Evolutionary conservation across 1,140 invertebrate genomes (phyloP), one percentile per base, ranked within the genome.

Genomic region (Lasaia peninsularis): DNA sequence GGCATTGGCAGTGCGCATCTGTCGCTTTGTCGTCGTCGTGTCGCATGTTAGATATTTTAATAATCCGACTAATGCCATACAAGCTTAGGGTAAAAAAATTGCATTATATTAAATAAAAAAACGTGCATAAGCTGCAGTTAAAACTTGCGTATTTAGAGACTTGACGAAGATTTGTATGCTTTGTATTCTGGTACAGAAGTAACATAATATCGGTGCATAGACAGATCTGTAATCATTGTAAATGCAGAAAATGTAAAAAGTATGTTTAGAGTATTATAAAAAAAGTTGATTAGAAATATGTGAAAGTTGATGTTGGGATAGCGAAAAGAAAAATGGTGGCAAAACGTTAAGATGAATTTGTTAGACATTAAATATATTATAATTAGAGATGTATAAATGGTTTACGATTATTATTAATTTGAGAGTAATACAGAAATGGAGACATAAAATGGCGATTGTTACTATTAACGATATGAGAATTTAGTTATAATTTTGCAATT

Each of bases 401-500:
- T 85, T 88, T 88, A 88, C 77, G 69, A 82, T 82, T 85, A 84
- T 84, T 78, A 88, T 85, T 85, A 81, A 75, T 88, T 85, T 62
- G 75, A 85, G 78, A 85, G 79, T 77, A 83, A 75, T 71, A 82
- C 71, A 79, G 73, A 66, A 71, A 73, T 70, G 71, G 67, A 65
- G 67, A 71, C 40, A 67, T 70, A 75, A 84, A 79, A 75, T 75
- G 79, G 76, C 81, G 80, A 81, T 86, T 88, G 82, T 88, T 88
- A 88, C 78, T 88, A 86, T 83, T 84, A 80, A 84, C 80, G 81
- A 83, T 85, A 88, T 86, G 82, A 86, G 81, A 88, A 86, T 86
- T 86, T 86, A 88, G 85, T 86, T 85, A 85, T 88, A 88, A 88
- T 86, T 88, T 88, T 88, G 85, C 83, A 88, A 81, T 86, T 88